Conservation (phyloP, 2,113 vertebrate genomes). For the Leptobrachium leishanense region DNA sequence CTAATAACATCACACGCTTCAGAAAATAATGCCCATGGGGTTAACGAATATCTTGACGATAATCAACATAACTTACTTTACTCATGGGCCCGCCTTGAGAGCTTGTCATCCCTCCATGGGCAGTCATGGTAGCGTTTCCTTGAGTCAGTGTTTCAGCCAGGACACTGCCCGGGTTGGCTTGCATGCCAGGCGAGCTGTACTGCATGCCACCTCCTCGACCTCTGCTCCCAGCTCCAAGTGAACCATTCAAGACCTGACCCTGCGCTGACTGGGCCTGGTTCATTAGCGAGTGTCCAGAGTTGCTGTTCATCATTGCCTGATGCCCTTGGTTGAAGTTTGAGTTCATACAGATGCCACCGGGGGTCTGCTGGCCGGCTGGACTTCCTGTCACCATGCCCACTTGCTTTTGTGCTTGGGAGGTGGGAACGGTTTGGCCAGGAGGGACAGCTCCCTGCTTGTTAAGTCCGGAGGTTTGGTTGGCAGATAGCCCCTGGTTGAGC, state of each 20-base stretch:
- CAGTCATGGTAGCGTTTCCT: slow-evolving; percentile 82
- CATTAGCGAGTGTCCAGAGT: slow-evolving; percentile 84
- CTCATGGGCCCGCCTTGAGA: slow-evolving; percentile 88
- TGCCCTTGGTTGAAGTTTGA: slow-evolving; percentile 82
- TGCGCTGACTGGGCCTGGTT: slow-evolving; percentile 80
- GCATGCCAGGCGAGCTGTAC: slow-evolving; percentile 83
- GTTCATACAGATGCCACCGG: slow-evolving; percentile 82
- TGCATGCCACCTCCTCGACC: slow-evolving; percentile 84
- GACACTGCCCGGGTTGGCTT: slow-evolving; percentile 78
- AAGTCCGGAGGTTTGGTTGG: slow-evolving; percentile 60
- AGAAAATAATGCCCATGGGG: too few species aligned
- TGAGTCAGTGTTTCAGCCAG: slow-evolving; percentile 90
- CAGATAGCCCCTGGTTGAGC: slow-evolving; percentile 75
- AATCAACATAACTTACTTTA: slow-evolving; percentile 76
- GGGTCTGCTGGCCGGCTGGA: slow-evolving; percentile 76
- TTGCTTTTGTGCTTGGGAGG: slow-evolving; percentile 86
- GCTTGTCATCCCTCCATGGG: slow-evolving; percentile 78
- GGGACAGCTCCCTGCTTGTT: slow-evolving; percentile 71
- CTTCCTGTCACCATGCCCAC: slow-evolving; percentile 75
- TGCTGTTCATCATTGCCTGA: slow-evolving; percentile 85
- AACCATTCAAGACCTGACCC: slow-evolving; percentile 92
- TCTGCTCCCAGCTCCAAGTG: slow-evolving; percentile 81
- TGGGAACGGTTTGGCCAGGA: slow-evolving; percentile 76
- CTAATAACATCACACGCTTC: too few species aligned
- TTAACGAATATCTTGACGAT: too few species aligned